Percentiles rank a stretch among this genome's conserved stretches.
Conservation (phyloP, 2,888 invertebrate species). For the Lasius platythorax region DNA sequence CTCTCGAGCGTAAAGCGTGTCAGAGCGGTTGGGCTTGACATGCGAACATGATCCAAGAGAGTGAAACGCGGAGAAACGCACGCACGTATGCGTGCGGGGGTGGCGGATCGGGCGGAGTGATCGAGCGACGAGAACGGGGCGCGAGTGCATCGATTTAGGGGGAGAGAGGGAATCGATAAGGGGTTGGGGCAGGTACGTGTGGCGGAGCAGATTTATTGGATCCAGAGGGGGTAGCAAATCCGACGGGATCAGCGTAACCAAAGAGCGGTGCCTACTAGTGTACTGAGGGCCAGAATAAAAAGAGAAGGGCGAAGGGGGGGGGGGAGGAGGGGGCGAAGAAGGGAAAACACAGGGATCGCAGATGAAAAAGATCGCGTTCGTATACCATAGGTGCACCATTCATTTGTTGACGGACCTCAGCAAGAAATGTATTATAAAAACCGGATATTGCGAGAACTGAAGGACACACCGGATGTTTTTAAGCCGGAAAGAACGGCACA, state of each 20-base stretch:
- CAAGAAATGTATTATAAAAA: slow-evolving; percentile 3
- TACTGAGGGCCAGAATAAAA: slow-evolving; percentile 49
- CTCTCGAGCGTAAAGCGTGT: slow-evolving; percentile 76
- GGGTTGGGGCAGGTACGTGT: slow-evolving; percentile 61
- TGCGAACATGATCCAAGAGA: slow-evolving; percentile 75
- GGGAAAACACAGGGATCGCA: slow-evolving; percentile 43
- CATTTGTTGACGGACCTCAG: slow-evolving; percentile 20
- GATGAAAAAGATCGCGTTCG: slow-evolving; percentile 40
- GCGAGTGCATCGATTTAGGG: slow-evolving; percentile 64
- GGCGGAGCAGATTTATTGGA: slow-evolving; percentile 71
- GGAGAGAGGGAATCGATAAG: slow-evolving; percentile 43
- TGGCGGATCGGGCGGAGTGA: slow-evolving; percentile 48
- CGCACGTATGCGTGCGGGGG: slow-evolving; percentile 47
- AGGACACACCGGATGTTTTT: neutral
- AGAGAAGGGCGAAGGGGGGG: slow-evolving; percentile 31
- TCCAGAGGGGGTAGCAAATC: slow-evolving; percentile 70
- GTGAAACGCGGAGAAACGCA: slow-evolving; percentile 65
- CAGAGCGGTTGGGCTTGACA: slow-evolving; percentile 75
- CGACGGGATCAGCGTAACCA: slow-evolving; percentile 71
- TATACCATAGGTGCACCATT: slow-evolving; percentile 6
- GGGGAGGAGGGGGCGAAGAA: slow-evolving; percentile 45
- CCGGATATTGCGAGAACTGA: neutral
- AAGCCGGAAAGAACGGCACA: neutral
- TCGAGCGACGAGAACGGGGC: slow-evolving; percentile 58
- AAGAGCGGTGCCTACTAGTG: slow-evolving; percentile 56